These are phyloP conservation scores for Diachrysia chrysitis DNA, from an alignment of 2,888 invertebrate species.

Conservation along the genomic window DNA sequence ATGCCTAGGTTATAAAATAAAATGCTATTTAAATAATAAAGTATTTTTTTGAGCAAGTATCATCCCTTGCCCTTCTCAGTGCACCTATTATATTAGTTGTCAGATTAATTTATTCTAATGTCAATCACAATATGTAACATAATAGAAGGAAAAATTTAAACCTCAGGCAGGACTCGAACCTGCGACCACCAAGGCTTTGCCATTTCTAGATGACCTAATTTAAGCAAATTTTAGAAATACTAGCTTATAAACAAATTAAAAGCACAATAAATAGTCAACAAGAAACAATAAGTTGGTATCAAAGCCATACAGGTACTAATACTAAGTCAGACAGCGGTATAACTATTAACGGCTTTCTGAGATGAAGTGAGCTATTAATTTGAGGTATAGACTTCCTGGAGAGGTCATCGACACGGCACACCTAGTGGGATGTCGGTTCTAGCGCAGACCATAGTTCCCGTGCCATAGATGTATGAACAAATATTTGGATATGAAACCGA, in stretches of 20 bases:
- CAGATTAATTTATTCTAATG: too few relatives aligned
- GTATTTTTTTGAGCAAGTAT: too few relatives aligned
- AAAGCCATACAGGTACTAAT: constrained; percentile 26
- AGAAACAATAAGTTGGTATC: constrained; percentile 17
- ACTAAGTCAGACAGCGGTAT: constrained; percentile 38
- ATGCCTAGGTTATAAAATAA: too few relatives aligned
- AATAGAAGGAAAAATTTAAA: too few relatives aligned
- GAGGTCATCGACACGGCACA: constrained; percentile 78
- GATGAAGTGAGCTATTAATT: constrained; percentile 76
- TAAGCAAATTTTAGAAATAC: neutral
- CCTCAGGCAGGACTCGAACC: too few relatives aligned
- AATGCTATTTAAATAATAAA: too few relatives aligned
- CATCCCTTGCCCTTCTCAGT: too few relatives aligned
- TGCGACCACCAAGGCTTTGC: too few relatives aligned
- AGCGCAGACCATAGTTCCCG: constrained; percentile 69
- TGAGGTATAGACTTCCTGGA: constrained; percentile 78
- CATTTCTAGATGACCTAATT: neutral
- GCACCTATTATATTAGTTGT: too few relatives aligned
- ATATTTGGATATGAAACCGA: constrained; percentile 17
- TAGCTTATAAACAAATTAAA: neutral
- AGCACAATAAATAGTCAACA: neutral
- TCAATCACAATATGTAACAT: too few relatives aligned
- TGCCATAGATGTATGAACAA: constrained; percentile 55
- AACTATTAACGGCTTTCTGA: constrained; percentile 58
- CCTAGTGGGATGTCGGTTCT: constrained; percentile 80